Evolutionary conservation across 2,888 invertebrate genomes (phyloP).

Genomic region (Dendrolimus pini): DNA sequence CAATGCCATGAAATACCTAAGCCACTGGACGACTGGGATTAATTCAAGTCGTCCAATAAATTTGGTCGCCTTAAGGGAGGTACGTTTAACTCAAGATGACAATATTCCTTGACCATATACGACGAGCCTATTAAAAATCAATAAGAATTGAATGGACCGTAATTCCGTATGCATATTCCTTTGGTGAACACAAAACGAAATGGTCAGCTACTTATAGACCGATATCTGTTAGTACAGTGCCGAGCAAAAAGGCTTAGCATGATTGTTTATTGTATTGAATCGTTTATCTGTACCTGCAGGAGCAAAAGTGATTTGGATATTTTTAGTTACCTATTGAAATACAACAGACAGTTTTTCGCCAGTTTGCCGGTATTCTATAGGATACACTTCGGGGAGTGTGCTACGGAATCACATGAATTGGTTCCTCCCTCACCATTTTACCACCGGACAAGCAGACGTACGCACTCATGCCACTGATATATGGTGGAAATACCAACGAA

Average conservation of each 20-base stretch:
- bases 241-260: slow-evolving; percentile 50
- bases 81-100: neutral
- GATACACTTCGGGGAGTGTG: no score
- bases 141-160: slow-evolving; percentile 22
- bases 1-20: no score
- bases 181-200: slow-evolving; percentile 15
- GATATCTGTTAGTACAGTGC: slow-evolving; percentile 39
- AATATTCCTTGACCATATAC: slow-evolving; percentile 19
- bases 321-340: no score
- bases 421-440: no score
- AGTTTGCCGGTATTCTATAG: no score
- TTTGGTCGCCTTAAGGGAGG: neutral
- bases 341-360: no score
- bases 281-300: slow-evolving; percentile 44
- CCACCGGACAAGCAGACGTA: no score
- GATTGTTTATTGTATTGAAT: slow-evolving; percentile 71
- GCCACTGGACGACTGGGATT: no score
- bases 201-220: slow-evolving; percentile 42
- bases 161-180: slow-evolving; percentile 16
- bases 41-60: no score
- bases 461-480: no score
- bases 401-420: no score
- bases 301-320: slow-evolving; percentile 11
- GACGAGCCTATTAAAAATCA: slow-evolving; percentile 42
- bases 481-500: no score